Evolutionary conservation across 37 sponge, comb jelly and placozoan genomes (phyloP).

Genomic region (Chondrilla cf. caribensis): DNA sequence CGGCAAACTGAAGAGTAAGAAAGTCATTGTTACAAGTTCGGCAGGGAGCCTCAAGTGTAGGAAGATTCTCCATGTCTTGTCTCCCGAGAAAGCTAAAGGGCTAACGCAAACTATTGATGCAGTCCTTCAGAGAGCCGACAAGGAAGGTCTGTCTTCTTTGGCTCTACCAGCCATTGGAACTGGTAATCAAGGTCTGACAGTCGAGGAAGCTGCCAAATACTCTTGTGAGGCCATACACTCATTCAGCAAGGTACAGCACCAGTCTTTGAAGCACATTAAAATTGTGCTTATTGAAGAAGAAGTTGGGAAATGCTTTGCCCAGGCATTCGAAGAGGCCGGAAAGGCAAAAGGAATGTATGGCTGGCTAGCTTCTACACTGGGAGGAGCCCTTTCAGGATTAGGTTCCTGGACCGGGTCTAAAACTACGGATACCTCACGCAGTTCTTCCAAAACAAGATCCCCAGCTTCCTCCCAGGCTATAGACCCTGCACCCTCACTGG

Average conservation of each 20-base stretch:
- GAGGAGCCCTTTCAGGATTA: no score
- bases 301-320: background rate
- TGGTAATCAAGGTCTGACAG: background rate
- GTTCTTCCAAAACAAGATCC: no score
- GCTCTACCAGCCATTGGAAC: conserved; percentile 25
- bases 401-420: no score
- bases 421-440: no score
- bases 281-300: background rate
- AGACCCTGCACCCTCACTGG: background rate
- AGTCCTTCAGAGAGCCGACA: background rate
- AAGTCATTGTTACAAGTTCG: background rate
- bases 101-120: conserved; percentile 2
- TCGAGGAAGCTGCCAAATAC: background rate
- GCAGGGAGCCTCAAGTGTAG: background rate
- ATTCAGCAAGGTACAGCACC: background rate
- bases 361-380: background rate
- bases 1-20: background rate
- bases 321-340: background rate
- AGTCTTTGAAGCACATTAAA: background rate
- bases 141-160: background rate
- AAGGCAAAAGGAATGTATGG: background rate
- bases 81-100: background rate
- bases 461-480: background rate
- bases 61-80: conserved; percentile 13
- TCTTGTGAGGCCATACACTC: background rate